A percentile compares a stretch with the other conserved stretches of the same genome.
Conservation (phyloP, 2,888 invertebrate species). For the Dione juno region DNA sequence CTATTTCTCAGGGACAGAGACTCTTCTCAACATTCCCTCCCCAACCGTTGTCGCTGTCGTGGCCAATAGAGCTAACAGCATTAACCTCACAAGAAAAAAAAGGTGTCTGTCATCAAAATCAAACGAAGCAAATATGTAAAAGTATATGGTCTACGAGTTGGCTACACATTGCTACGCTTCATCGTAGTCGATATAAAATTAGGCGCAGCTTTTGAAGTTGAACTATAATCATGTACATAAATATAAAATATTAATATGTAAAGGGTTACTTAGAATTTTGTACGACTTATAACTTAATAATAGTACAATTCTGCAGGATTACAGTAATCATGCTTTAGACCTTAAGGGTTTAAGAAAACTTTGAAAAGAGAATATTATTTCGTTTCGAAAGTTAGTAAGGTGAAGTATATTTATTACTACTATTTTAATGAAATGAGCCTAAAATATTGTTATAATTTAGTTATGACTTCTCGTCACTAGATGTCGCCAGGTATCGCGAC, state of each 20-base stretch:
- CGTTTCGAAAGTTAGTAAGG: neutral
- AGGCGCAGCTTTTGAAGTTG: neutral
- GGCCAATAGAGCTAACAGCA: too few relatives aligned
- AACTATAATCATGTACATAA: neutral
- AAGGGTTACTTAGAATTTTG: neutral
- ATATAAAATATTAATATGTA: neutral
- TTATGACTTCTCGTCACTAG: slow-evolving; percentile 66
- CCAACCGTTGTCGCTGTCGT: too few relatives aligned
- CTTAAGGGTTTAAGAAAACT: neutral
- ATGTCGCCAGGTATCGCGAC: slow-evolving; percentile 70
- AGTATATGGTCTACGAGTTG: slow-evolving; percentile 27
- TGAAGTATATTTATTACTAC: neutral
- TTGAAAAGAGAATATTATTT: neutral
- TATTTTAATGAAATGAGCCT: neutral
- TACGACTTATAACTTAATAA: neutral
- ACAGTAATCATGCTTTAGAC: neutral
- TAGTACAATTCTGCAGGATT: neutral
- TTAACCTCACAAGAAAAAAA: neutral
- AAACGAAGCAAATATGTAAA: neutral
- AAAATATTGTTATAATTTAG: neutral
- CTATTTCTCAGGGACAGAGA: too few relatives aligned
- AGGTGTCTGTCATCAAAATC: neutral
- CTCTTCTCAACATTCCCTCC: too few relatives aligned
- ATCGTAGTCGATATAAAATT: slow-evolving; percentile 18
- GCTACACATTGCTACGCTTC: slow-evolving; percentile 38